phyloP scores from a whole-genome alignment of 1,140 invertebrate species.

The Eubasilissa regina region DNA sequence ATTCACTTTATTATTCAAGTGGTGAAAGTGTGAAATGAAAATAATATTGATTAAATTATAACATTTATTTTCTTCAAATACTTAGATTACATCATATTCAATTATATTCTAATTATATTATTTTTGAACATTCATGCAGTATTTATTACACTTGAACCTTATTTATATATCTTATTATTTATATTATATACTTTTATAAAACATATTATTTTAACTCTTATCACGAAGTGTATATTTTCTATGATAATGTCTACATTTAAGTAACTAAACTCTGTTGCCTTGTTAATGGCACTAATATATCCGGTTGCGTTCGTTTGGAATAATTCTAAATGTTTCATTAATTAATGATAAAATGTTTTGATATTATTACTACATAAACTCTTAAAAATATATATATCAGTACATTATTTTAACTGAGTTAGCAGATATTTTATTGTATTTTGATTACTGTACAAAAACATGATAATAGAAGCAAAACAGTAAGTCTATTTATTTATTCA shows the following conservation, averaged over 20 bases:
- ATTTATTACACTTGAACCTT: constrained; percentile 32
- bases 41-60: too few relatives aligned
- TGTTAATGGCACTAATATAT: constrained; percentile 46
- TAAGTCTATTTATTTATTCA: neutral
- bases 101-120: constrained; percentile 14
- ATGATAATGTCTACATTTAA: neutral
- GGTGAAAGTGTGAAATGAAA: too few relatives aligned
- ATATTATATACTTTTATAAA: neutral
- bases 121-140: constrained; percentile 35
- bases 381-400: neutral
- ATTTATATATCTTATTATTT: neutral
- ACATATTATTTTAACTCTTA: constrained; percentile 18
- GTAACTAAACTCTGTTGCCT: constrained; percentile 39
- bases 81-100: too few relatives aligned
- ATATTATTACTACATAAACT: constrained; percentile 10
- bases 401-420: neutral
- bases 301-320: neutral
- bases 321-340: neutral
- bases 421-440: neutral
- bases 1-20: too few relatives aligned
- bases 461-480: constrained; percentile 3
- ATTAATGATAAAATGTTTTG: neutral
- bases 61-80: too few relatives aligned
- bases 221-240: constrained; percentile 1
- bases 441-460: neutral